Base-by-base conservation (phyloP, 2,797 vertebrate species). In the Galagoides demidoff region DNA sequence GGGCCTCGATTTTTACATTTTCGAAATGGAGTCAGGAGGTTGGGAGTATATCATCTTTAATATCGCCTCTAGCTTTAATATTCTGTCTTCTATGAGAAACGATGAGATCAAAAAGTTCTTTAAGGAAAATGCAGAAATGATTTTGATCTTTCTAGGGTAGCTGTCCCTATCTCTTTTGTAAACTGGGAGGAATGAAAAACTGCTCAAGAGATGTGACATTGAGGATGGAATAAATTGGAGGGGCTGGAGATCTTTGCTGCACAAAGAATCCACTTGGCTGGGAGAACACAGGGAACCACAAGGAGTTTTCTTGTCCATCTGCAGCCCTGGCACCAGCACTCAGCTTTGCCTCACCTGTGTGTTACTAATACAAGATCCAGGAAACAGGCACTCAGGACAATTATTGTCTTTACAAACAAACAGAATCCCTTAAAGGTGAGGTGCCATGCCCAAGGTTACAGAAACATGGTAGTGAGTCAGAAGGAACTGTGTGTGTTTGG, bases 381-480 rank as follows among this genome's bases (percentile, higher is more conserved):
- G 5, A 1, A 90, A 77, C 71, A 73, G 74, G 25, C 81, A 70
- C 68, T 92, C 85, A 20, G 13, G 64, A 66, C 57, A 34, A 19
- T 78, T 68, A 39, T 7, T 92, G 14, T 64, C 31, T 91, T 83
- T 83, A 34, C 66, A 83, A 87, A 92, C 68, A 95, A 83, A 81
- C 84, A 34, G 81, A 74, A 43, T 82, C 31, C 14, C n/a, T 84
- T 43, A 64, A 31, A 92, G 90, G 78, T 95, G 95, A 95, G 0
- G 0, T 23, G 59, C 63, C 71, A 90, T 96, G 95, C 90, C 87
- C 83, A 79, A 73, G 85, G 92, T 93, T 94, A 95, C 55, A 95
- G 89, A 95, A 96, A 76, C 63, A 34, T 20, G 63, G 73, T 84
- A 84, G 25, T 64, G 93, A 63, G 78, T 94, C 95, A 95, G 74